Evolutionary conservation across 2,113 vertebrate species (phyloP).

Genomic region (Pteropus alecto): DNA sequence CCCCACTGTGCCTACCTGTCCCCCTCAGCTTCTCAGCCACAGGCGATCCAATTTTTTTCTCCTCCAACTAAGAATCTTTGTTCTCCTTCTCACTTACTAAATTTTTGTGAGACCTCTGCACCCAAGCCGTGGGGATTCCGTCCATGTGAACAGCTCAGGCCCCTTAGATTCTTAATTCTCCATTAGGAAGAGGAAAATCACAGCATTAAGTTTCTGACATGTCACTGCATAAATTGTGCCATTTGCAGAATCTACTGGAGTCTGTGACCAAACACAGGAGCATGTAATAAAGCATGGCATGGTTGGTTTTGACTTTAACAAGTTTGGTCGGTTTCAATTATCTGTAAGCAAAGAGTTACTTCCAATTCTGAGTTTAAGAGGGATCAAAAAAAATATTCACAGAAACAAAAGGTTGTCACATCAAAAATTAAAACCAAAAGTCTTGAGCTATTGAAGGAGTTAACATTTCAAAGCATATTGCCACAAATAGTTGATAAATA

Average conservation of each 20-base stretch:
- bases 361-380: slow-evolving; percentile 75
- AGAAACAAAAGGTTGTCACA: slow-evolving; percentile 77
- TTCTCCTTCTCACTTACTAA: slow-evolving; percentile 92
- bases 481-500: slow-evolving; percentile 4
- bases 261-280: slow-evolving; percentile 81
- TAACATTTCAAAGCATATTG: slow-evolving; percentile 73
- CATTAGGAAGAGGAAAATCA: slow-evolving; percentile 85
- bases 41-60: slow-evolving; percentile 86
- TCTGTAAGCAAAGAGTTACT: slow-evolving; percentile 82
- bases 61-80: slow-evolving; percentile 89
- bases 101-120: slow-evolving; percentile 89
- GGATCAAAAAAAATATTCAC: slow-evolving; percentile 60
- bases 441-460: slow-evolving; percentile 69
- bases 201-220: slow-evolving; percentile 85
- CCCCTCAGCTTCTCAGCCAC: slow-evolving; percentile 89
- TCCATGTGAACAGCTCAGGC: slow-evolving; percentile 82
- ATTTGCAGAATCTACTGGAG: slow-evolving; percentile 86
- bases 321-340: slow-evolving; percentile 87
- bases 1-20: slow-evolving; percentile 90
- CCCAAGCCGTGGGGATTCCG: slow-evolving; percentile 84
- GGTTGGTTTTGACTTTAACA: slow-evolving; percentile 92
- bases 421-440: slow-evolving; percentile 81
- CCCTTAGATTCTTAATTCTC: slow-evolving; percentile 85
- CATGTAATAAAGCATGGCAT: slow-evolving; percentile 85
- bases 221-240: slow-evolving; percentile 87